Base-by-base conservation (phyloP, 2,888 invertebrate species). In the Hydropsyche betteni region DNA sequence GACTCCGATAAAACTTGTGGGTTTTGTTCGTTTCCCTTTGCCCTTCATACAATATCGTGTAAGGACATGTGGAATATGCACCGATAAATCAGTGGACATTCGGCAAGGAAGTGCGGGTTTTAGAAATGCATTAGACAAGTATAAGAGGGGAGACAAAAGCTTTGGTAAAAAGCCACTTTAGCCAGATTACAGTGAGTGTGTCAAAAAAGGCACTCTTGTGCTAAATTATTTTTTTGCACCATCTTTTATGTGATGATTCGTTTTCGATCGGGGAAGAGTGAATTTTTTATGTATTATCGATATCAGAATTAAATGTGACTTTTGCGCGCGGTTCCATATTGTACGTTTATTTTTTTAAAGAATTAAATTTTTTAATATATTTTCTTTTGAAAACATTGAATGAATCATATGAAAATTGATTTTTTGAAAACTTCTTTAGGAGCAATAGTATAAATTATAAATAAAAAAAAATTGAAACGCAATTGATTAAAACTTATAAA, bases 101-200 rank as follows among this genome's bases (percentile, higher is more conserved):
- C 61, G 58, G 55, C 51, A 58, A 58, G 44, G 72, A 72, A 44
- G 72, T 72, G 72, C 58, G 50, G 72, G 72, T 72, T 72, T 72
- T 72, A 72, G 72, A 72, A 72, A 72, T 72, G 72, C 72, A 72
- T 72, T 72, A 72, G 72, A 72, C 72, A 64, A 64, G 64, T 44
- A 44, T 44, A 58, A 55, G 72, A 58, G 72, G 72, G 55, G 72
- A 72, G 55, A 72, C 53, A 58, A 61, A 55, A 53, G 55, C 51
- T 16, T 72, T 36, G n/a, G 72, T 72, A 72, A 72, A 72, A 72
- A 72, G 72, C 72, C 58, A 72, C 58, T 72, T 72, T 72, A 36
- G 34, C 55, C 55, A 72, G 58, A 55, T 36, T 58, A 50, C 61
- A 50, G 58, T 38, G 12, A 8, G 55, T 33, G 36, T 38, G 16